phyloP scores from a whole-genome alignment of 2,888 invertebrate species.

The Taphrorychus bicolor region DNA sequence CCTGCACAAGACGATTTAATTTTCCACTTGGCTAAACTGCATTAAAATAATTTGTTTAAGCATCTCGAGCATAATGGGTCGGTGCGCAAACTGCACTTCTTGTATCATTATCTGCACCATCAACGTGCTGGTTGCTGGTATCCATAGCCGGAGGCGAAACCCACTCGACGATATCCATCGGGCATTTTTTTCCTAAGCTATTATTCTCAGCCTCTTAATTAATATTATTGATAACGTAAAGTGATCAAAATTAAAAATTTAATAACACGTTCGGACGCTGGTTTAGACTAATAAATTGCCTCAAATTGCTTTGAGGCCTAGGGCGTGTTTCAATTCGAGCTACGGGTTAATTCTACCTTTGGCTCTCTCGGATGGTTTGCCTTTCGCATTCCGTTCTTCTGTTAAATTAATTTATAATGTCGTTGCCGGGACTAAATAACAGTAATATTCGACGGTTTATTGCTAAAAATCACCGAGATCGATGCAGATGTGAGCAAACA shows the following conservation, averaged over 20 bases:
- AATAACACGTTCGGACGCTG: constrained; percentile 31
- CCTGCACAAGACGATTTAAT: constrained; percentile 9
- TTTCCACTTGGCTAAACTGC: constrained; percentile 26
- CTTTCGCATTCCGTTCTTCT: constrained; percentile 25
- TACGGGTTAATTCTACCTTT: constrained; percentile 29
- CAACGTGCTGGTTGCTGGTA: constrained; percentile 24
- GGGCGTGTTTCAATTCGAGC: constrained; percentile 32
- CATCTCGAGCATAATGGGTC: constrained; percentile 29
- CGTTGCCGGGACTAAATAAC: constrained; percentile 20
- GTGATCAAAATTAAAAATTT: constrained; percentile 37
- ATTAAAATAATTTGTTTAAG: constrained; percentile 32
- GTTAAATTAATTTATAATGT: constrained; percentile 28
- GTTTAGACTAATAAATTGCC: constrained; percentile 36
- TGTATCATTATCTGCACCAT: constrained; percentile 29
- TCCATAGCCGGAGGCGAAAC: constrained; percentile 22
- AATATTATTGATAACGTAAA: constrained; percentile 36
- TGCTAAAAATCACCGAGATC: constrained; percentile 20
- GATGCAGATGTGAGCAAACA: constrained; percentile 18
- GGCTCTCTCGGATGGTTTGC: constrained; percentile 17
- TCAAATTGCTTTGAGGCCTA: constrained; percentile 23
- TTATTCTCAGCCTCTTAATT: constrained; percentile 33
- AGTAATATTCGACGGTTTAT: constrained; percentile 21
- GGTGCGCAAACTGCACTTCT: constrained; percentile 30
- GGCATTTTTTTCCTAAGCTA: constrained; percentile 19
- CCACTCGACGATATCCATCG: constrained; percentile 29